Evolutionary conservation across 1,140 invertebrate genomes (phyloP).

Genomic region (Drosophila ohnishii): DNA sequence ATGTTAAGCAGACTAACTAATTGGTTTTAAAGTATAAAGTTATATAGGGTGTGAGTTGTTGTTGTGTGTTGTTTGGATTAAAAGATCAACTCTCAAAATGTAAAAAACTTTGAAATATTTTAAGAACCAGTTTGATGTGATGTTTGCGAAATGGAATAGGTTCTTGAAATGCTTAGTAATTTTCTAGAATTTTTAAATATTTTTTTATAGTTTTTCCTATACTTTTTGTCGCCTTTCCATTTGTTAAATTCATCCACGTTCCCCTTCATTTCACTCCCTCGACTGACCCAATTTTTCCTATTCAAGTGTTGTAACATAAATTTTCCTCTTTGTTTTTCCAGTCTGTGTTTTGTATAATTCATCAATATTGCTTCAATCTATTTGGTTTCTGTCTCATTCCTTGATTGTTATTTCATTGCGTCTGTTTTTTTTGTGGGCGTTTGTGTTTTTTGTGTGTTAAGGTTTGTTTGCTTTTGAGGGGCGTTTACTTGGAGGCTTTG

Average conservation of each 20-base stretch:
- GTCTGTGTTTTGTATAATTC: constrained; percentile 52
- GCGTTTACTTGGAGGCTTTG: constrained; percentile 31
- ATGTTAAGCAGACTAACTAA: constrained; percentile 32
- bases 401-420: constrained; percentile 27
- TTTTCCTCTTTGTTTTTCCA: constrained; percentile 36
- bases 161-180: not conserved
- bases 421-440: constrained; percentile 51
- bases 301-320: constrained; percentile 57
- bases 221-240: constrained; percentile 15
- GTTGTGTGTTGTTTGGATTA: not conserved
- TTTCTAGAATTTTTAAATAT: not conserved
- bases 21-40: constrained; percentile 37
- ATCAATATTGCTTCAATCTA: constrained; percentile 67
- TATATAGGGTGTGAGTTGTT: not conserved
- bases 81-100: not conserved
- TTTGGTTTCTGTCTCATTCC: constrained; percentile 29
- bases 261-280: constrained; percentile 35
- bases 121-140: not conserved
- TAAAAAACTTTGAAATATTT: not conserved
- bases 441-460: constrained; percentile 1
- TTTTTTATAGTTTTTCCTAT: not conserved
- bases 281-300: constrained; percentile 50
- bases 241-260: constrained; percentile 12
- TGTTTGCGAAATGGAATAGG: not conserved
- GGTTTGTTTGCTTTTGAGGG: constrained; percentile 35